Percentiles rank a stretch among this genome's conserved stretches.
phyloP scores from a whole-genome alignment of 1,140 invertebrate genomes.

The Drosophila biarmipes region DNA sequence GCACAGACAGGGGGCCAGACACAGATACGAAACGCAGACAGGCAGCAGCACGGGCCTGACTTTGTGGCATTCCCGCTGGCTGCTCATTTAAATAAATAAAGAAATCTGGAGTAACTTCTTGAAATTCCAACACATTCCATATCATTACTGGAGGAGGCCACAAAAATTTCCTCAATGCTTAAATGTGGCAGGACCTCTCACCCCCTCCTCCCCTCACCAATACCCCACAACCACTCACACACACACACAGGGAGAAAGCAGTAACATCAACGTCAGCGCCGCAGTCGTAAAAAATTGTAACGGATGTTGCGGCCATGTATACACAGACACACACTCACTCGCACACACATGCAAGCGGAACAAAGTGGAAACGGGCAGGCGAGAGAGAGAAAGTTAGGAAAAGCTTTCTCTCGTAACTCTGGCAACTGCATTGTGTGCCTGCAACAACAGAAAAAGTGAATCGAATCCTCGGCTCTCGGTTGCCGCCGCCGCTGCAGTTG shows the following conservation, averaged over 20 bases:
- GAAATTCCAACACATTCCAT: slow-evolving; percentile 84
- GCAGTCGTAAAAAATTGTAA: slow-evolving; percentile 81
- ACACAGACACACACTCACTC: slow-evolving; percentile 20
- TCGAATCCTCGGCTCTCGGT: slow-evolving; percentile 31
- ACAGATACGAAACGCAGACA: slow-evolving; percentile 11
- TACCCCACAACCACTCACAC: slow-evolving; percentile 19
- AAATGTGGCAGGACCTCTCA: slow-evolving; percentile 62
- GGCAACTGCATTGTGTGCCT: slow-evolving; percentile 65
- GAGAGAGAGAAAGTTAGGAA: slow-evolving; percentile 17
- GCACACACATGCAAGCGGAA: slow-evolving; percentile 38
- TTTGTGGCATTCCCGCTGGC: slow-evolving; percentile 59
- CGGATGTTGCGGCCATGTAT: slow-evolving; percentile 78
- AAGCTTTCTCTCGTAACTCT: slow-evolving; percentile 55
- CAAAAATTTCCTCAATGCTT: slow-evolving; percentile 82
- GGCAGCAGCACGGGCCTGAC: slow-evolving; percentile 5
- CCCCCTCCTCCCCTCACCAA: not conserved
- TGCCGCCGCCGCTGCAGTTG: slow-evolving; percentile 22
- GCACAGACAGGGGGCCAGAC: slow-evolving; percentile 10
- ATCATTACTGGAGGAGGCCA: slow-evolving; percentile 81
- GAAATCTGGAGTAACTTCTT: slow-evolving; percentile 83
- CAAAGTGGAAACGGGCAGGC: slow-evolving; percentile 70
- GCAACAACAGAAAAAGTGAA: slow-evolving; percentile 24
- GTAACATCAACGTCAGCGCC: slow-evolving; percentile 73
- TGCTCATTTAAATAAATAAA: slow-evolving; percentile 84
- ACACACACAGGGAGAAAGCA: slow-evolving; percentile 20